Evolutionary conservation across 2,113 vertebrate genomes (phyloP).

Genomic region (Hippopotamus amphibius): DNA sequence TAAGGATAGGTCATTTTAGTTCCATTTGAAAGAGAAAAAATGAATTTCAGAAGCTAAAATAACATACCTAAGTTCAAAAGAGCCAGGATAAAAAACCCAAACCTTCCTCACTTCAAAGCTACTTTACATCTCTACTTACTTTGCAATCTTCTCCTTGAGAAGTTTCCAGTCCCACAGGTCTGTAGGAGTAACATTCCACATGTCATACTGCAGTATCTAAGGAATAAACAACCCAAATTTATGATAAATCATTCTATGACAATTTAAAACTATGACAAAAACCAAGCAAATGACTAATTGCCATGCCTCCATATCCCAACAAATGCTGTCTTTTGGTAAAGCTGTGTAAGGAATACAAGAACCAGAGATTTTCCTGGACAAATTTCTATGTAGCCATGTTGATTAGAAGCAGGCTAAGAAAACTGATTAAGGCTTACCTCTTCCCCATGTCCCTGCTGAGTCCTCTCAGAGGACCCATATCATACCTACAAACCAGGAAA

Average conservation of each 20-base stretch:
- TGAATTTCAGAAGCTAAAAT: slow-evolving; percentile 46
- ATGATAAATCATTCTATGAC: background rate
- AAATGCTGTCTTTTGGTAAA: background rate
- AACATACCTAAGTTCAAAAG: background rate
- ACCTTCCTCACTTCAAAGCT: background rate
- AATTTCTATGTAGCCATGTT: background rate
- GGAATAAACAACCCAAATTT: slow-evolving; percentile 46
- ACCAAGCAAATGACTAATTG: background rate
- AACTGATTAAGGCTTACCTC: background rate
- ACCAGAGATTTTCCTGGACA: background rate
- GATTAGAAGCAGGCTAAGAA: slow-evolving; percentile 27
- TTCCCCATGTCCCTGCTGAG: background rate
- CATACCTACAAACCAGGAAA: slow-evolving; percentile 33
- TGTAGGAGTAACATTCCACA: slow-evolving; percentile 95
- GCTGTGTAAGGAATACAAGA: background rate
- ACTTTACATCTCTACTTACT: slow-evolving; percentile 87
- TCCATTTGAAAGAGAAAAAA: background rate
- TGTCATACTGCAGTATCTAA: slow-evolving; percentile 96
- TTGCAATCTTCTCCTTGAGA: slow-evolving; percentile 95
- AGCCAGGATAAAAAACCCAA: slow-evolving; percentile 2
- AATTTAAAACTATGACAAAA: slow-evolving; percentile 50
- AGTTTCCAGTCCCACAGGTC: slow-evolving; percentile 94
- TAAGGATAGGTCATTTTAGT: background rate
- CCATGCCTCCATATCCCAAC: background rate
- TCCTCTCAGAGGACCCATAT: background rate